Evolutionary conservation across 2,888 invertebrate genomes (phyloP).

Genomic region (Unio pictorum): DNA sequence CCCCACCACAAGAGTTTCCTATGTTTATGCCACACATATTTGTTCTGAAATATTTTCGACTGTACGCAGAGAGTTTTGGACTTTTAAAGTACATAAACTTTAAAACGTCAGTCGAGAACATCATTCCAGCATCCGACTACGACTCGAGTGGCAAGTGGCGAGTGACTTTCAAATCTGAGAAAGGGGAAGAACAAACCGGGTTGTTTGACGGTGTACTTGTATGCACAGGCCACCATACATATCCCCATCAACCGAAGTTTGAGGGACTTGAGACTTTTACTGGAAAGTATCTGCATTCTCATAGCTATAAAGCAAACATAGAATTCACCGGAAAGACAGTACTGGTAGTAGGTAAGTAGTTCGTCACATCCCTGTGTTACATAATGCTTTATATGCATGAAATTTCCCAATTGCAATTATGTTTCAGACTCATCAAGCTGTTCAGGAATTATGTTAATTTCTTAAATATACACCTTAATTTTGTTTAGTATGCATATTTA

Average conservation of each 20-base stretch:
- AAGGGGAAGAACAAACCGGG: conserved; percentile 19
- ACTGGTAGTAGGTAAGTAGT: conserved; percentile 69
- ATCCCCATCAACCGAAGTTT: conserved; percentile 70
- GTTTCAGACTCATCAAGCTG: no score
- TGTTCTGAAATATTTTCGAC: conserved; percentile 66
- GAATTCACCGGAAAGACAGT: conserved; percentile 70
- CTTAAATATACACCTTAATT: no score
- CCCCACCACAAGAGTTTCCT: conserved; percentile 71
- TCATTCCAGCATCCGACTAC: conserved; percentile 59
- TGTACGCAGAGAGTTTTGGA: conserved; percentile 65
- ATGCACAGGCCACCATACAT: conserved; percentile 73
- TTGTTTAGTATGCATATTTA: no score
- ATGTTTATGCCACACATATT: conserved; percentile 72
- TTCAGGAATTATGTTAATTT: no score
- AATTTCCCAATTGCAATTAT: no score
- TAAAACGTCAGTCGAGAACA: conserved; percentile 44
- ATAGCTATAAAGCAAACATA: conserved; percentile 54
- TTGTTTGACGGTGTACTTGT: conserved; percentile 73
- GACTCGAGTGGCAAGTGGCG: conserved; percentile 64
- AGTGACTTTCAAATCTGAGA: conserved; percentile 29
- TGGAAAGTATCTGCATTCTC: conserved; percentile 62
- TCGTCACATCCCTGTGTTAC: no score
- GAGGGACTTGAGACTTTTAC: conserved; percentile 68
- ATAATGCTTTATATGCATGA: no score
- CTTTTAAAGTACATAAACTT: conserved; percentile 59